Base-by-base conservation (phyloP, 2,888 invertebrate species). In the Noctua janthina region DNA sequence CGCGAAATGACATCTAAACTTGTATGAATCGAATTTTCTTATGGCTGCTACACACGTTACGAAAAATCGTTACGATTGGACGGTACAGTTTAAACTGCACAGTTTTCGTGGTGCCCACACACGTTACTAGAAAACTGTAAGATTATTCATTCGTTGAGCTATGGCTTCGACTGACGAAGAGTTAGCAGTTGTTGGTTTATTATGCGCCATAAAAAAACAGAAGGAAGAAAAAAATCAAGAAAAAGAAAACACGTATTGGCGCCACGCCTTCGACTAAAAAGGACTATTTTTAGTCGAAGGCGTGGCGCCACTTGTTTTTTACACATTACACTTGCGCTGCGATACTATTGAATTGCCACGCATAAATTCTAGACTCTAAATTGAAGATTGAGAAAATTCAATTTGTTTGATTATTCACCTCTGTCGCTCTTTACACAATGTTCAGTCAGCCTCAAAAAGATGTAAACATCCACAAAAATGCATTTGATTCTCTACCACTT, bases 1-100 rank as follows among this genome's bases (percentile, higher is more conserved):
- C 72, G 66, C n/a, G 0, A 39, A 73, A 78, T 43, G 62, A 56
- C 46, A 67, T 80, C 49, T 67, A 69, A 85, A 81, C 62, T 81
- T 74, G 64, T 85, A 81, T 68, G 68, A 83, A 66, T 69, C 43
- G 68, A 85, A 51, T 62, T 67, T n/a, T 72, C 81, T 64, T 43
- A 2, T 39, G 39, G 39, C 39, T 39, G 3, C 39, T 39, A 39
- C 39, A 39, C 39, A 39, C 39, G 39, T 39, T 39, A 39, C 39
- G 5, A 5, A 39, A 39, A 39, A 39, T 39, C 39, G 39, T 39
- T 39, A 39, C 39, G 39, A 39, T 39, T 39, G 39, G 39, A 39
- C 39, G 39, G 39, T 39, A 39, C 39, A 39, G 39, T 39, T 39
- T 5, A 39, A 39, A 39, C 39, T 39, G 4, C 39, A 39, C 39